These are phyloP conservation scores for Hypocryptadius cinnamomeus DNA, from an alignment of 2,113 vertebrate genomes.

Conservation along the genomic window DNA sequence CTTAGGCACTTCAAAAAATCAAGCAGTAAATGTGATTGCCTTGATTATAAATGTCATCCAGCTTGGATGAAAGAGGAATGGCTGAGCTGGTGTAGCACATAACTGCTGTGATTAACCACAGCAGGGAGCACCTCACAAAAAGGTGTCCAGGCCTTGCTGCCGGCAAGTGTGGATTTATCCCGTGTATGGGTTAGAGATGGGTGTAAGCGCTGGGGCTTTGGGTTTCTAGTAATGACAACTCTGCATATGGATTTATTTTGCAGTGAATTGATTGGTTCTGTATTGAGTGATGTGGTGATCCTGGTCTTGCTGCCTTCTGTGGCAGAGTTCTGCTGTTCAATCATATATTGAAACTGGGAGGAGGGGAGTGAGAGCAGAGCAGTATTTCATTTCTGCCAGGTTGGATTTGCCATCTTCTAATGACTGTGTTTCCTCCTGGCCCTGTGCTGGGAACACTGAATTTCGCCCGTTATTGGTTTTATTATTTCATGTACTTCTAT, in stretches of 20 bases:
- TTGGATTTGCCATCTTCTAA: background rate
- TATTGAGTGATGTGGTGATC: background rate
- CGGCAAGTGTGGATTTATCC: background rate
- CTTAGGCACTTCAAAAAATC: background rate
- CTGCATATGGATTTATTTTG: background rate
- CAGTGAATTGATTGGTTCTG: background rate
- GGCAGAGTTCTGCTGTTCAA: background rate
- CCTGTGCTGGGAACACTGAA: background rate
- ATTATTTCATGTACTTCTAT: background rate
- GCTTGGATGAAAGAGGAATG: background rate
- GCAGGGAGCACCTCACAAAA: background rate
- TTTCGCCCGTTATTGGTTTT: background rate
- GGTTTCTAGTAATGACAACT: background rate
- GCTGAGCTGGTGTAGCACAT: background rate
- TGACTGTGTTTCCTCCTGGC: background rate
- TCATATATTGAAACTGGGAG: background rate
- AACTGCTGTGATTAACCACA: background rate
- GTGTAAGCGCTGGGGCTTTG: background rate
- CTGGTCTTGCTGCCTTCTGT: background rate
- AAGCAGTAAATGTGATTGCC: background rate
- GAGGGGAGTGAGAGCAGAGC: background rate
- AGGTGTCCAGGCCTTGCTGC: background rate
- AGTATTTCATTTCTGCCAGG: background rate
- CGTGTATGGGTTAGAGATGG: background rate
- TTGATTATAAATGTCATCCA: constrained; percentile 1